Percentiles rank a stretch among this genome's conserved stretches.
Evolutionary conservation across 2,113 vertebrate species (phyloP).

Genomic region (Neotoma lepida): DNA sequence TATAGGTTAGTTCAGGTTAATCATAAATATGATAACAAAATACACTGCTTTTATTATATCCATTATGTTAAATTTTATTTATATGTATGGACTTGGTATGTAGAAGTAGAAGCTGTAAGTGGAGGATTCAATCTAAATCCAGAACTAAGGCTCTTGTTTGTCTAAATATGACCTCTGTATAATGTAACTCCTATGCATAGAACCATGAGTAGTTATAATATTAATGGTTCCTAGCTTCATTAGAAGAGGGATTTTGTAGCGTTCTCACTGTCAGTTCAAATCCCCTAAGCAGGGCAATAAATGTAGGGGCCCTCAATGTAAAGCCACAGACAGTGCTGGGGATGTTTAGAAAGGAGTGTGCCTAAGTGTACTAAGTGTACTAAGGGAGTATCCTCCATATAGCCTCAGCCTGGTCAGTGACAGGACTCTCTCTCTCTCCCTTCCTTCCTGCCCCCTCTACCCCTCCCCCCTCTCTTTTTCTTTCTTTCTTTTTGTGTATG

Average conservation of each 20-base stretch:
- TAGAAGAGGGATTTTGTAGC: background rate
- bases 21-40: background rate
- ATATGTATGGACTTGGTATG: background rate
- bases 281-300: background rate
- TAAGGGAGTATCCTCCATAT: too few relatives aligned
- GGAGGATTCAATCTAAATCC: background rate
- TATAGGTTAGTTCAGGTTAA: background rate
- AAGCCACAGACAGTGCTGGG: accelerated
- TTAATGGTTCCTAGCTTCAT: background rate
- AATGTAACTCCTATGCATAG: background rate
- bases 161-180: background rate
- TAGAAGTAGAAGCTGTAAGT: background rate
- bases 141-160: background rate
- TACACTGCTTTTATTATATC: background rate
- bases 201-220: background rate
- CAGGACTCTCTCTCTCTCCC: too few relatives aligned
- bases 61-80: background rate
- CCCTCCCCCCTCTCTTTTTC: background rate
- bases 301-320: too few relatives aligned
- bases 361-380: too few relatives aligned
- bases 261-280: background rate
- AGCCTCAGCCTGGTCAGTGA: too few relatives aligned
- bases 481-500: background rate
- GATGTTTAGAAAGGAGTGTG: too few relatives aligned
- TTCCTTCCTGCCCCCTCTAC: too few relatives aligned